Conservation (phyloP, 2,888 invertebrate species). For the Ferrisia virgata region DNA sequence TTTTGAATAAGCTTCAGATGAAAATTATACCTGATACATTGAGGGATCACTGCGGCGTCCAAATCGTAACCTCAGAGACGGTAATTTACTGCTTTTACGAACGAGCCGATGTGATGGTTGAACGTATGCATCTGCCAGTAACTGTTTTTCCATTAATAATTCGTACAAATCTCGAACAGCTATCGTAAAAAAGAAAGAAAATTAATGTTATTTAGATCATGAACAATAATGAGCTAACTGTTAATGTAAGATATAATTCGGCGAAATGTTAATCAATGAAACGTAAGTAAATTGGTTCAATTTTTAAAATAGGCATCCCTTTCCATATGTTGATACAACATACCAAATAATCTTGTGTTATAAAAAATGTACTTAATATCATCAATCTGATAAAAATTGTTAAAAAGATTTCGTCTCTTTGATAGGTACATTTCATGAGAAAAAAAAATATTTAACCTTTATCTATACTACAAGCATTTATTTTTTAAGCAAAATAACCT, state of each 20-base stretch:
- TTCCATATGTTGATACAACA: no score
- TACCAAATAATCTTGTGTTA: no score
- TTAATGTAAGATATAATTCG: not conserved
- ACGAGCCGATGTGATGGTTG: slow-evolving; percentile 62
- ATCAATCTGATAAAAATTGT: no score
- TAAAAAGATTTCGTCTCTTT: no score
- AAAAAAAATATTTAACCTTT: no score
- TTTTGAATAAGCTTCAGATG: not conserved
- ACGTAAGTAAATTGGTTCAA: no score
- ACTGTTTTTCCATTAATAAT: slow-evolving; percentile 62
- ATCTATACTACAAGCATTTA: no score
- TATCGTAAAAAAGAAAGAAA: slow-evolving; percentile 44
- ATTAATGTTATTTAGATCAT: not conserved
- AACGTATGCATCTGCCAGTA: slow-evolving; percentile 53
- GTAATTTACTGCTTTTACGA: slow-evolving; percentile 73
- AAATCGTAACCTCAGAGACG: slow-evolving; percentile 72
- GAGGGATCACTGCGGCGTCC: slow-evolving; percentile 72
- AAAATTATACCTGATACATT: slow-evolving; percentile 53
- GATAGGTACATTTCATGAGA: no score
- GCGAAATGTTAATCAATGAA: no score
- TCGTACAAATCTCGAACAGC: slow-evolving; percentile 61
- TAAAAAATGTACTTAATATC: no score
- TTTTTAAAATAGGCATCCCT: no score
- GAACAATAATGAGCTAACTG: not conserved
- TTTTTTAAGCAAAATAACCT: no score